These are phyloP conservation scores for Geodia barretti DNA, from an alignment of 37 sponge, comb jelly and placozoan species.

Conservation along the genomic window DNA sequence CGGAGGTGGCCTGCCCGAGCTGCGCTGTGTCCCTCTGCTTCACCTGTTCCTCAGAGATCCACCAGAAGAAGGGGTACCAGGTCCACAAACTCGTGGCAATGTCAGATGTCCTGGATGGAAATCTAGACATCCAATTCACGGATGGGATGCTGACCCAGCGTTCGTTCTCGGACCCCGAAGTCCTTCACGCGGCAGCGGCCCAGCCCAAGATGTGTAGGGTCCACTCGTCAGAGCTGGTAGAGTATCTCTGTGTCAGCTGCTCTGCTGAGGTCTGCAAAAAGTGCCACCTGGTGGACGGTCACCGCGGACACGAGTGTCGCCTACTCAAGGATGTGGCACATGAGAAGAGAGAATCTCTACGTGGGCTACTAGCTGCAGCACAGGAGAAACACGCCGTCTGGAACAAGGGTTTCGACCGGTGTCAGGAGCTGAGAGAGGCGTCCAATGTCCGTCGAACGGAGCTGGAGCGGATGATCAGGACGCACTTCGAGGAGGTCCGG, in stretches of 20 bases:
- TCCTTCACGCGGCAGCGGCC: no score
- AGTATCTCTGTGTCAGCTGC: constrained; percentile 21
- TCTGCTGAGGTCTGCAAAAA: constrained; percentile 5
- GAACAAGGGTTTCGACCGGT: constrained; percentile 30
- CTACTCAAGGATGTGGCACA: constrained; percentile 11
- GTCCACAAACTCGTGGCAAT: constrained; percentile 9
- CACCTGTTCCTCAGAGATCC: constrained; percentile 28
- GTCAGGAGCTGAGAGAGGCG: constrained; percentile 9
- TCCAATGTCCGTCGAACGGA: not conserved
- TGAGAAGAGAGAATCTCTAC: constrained; percentile 15
- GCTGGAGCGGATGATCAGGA: constrained; percentile 6
- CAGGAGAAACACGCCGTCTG: constrained; percentile 6
- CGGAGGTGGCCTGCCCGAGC: constrained; percentile 21
- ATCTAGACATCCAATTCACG: not conserved
- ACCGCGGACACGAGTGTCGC: constrained; percentile 28
- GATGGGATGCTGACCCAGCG: not conserved
- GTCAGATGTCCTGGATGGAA: constrained; percentile 9
- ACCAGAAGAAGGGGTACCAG: constrained; percentile 19
- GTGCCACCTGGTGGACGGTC: constrained; percentile 8
- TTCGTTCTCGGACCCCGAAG: constrained; percentile 9
- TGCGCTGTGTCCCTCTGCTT: constrained; percentile 33
- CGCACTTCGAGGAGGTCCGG: constrained; percentile 24
- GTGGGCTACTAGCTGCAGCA: not conserved
- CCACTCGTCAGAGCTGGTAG: constrained; percentile 12
- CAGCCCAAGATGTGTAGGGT: not conserved